Evolutionary conservation across 2,113 vertebrate species (phyloP).

Genomic region (Mesoclemmys tuberculata): DNA sequence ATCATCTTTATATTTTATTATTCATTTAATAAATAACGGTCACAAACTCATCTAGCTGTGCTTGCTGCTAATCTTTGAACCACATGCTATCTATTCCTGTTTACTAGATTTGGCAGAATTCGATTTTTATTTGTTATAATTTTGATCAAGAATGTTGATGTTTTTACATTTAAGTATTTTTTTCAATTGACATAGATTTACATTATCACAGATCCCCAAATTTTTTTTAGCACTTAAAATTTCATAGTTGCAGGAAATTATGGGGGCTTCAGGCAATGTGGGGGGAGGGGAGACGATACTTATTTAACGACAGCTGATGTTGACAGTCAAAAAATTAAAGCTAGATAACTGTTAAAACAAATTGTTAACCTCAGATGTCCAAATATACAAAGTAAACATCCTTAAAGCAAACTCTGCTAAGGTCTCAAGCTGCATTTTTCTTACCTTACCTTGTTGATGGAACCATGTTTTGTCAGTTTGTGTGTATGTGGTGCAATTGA

Average conservation of each 20-base stretch:
- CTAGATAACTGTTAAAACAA: neutral
- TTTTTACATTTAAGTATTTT: neutral
- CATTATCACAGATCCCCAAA: neutral
- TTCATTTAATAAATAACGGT: neutral
- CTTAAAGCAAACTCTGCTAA: neutral
- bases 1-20: slow-evolving; percentile 48
- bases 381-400: neutral
- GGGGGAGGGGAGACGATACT: neutral
- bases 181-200: neutral
- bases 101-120: neutral
- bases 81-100: neutral
- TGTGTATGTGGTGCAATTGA: neutral
- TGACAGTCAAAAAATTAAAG: neutral
- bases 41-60: neutral
- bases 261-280: neutral
- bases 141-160: neutral
- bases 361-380: neutral
- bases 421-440: neutral
- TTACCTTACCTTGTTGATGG: neutral
- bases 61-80: neutral
- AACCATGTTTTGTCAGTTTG: neutral
- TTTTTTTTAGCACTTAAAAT: neutral
- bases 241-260: neutral
- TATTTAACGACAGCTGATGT: neutral
- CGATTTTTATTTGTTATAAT: neutral